Evolutionary conservation across 2,888 invertebrate genomes (phyloP).

Genomic region (Agelastica alni): DNA sequence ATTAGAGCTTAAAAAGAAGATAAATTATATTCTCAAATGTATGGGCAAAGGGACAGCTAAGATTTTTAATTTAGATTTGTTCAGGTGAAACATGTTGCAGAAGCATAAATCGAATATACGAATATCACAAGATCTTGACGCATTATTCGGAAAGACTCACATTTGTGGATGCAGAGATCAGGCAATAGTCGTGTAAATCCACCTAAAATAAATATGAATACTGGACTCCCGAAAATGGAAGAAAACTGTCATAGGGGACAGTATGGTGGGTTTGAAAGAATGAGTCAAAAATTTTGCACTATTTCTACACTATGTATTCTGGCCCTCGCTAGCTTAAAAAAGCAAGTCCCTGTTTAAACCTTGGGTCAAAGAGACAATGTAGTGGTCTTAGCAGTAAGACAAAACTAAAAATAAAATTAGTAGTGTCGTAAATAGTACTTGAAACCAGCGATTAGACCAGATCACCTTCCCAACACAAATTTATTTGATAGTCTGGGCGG

Average conservation of each 20-base stretch:
- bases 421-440: no score
- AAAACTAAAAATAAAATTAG: no score
- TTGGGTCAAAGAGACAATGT: conserved; percentile 10
- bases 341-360: not conserved
- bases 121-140: not conserved
- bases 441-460: no score
- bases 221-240: not conserved
- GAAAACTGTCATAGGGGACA: conserved; percentile 1
- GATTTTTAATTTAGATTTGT: not conserved
- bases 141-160: conserved; percentile 6
- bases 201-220: not conserved
- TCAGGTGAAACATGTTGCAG: conserved; percentile 10
- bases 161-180: conserved; percentile 9
- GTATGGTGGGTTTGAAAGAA: conserved; percentile 12
- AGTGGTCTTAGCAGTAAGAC: not conserved
- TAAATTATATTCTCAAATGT: not conserved
- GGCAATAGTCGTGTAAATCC: conserved; percentile 7
- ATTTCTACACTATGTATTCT: not conserved
- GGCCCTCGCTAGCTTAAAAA: not conserved
- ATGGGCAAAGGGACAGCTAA: not conserved
- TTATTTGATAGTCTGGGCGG: no score
- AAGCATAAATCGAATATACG: not conserved
- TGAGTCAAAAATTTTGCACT: conserved; percentile 14
- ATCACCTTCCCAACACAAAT: no score
- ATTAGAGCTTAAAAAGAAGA: conserved; percentile 1